phyloP scores from a whole-genome alignment of 2,113 vertebrate species.

The Dromaius novaehollandiae region DNA sequence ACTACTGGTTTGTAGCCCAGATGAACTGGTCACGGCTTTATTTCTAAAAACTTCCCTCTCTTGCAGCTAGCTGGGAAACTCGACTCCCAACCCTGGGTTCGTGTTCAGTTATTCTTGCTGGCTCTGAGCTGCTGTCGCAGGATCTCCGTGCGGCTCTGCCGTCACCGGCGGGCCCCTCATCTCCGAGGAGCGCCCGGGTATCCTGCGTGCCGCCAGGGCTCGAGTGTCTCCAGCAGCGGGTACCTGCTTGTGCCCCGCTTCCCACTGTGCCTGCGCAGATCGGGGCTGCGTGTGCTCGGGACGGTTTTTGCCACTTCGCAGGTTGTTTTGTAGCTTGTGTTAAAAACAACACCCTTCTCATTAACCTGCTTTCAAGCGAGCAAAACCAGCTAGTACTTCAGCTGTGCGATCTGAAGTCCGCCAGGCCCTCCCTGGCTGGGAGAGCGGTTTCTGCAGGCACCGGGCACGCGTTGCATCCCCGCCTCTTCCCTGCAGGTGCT shows the following conservation, averaged over 20 bases:
- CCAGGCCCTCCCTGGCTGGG: neutral
- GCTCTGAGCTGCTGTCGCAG: neutral
- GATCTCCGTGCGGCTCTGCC: neutral
- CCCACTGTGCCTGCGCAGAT: accelerated
- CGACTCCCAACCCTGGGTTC: accelerated
- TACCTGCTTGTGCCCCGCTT: neutral
- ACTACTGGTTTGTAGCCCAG: neutral
- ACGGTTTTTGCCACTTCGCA: neutral
- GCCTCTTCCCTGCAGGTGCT: conserved; percentile 44
- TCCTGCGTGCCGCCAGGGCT: accelerated
- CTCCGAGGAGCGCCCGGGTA: accelerated
- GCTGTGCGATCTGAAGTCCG: neutral
- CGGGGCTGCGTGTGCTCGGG: neutral
- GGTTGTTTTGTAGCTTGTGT: neutral
- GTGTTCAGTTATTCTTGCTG: neutral
- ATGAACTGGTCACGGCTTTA: neutral
- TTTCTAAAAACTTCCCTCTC: neutral
- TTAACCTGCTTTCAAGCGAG: neutral
- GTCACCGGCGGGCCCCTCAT: accelerated
- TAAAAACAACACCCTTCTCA: neutral
- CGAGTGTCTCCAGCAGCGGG: no score
- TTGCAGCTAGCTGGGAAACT: neutral
- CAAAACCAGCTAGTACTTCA: neutral
- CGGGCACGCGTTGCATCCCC: neutral
- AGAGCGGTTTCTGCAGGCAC: accelerated